A percentile compares a stretch with the other conserved stretches of the same genome.
These are phyloP conservation scores for Acipenser transmontanus DNA, from an alignment of 2,797 vertebrate genomes.

Conservation along the genomic window DNA sequence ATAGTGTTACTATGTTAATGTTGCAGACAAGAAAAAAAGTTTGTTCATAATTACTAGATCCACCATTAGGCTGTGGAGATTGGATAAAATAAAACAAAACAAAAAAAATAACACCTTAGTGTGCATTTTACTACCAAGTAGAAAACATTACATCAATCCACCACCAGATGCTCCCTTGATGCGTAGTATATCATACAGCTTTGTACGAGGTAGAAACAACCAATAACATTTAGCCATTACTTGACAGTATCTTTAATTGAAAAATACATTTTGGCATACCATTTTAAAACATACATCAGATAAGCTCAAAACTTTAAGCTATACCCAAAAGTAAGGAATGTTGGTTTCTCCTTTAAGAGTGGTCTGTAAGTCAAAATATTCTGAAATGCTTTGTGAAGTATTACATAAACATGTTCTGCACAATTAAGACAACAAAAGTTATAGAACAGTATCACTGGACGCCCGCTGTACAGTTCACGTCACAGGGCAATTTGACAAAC, in stretches of 20 bases:
- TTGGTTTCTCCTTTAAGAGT: conserved; percentile 9
- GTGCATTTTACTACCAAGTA: conserved; percentile 40
- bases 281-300: conserved; percentile 17
- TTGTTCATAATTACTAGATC: conserved; percentile 12
- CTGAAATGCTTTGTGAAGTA: conserved; percentile 13
- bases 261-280: conserved; percentile 25
- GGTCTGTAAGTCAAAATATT: background rate
- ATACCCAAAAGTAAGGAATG: conserved; percentile 24
- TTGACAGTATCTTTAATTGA: conserved; percentile 38
- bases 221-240: conserved; percentile 69
- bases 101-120: conserved; percentile 24
- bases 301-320: conserved; percentile 6
- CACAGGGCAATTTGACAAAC: background rate
- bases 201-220: conserved; percentile 71
- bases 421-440: conserved; percentile 11
- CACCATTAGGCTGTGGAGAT: conserved; percentile 15
- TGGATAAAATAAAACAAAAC: background rate
- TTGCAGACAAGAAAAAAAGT: conserved; percentile 33
- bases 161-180: conserved; percentile 42
- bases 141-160: conserved; percentile 7
- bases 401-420: conserved; percentile 14
- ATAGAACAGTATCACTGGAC: background rate
- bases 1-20: conserved; percentile 33
- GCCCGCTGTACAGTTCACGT: background rate
- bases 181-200: conserved; percentile 51